Conservation (phyloP, 2,113 vertebrate species). For the Illadopsis cleaveri region DNA sequence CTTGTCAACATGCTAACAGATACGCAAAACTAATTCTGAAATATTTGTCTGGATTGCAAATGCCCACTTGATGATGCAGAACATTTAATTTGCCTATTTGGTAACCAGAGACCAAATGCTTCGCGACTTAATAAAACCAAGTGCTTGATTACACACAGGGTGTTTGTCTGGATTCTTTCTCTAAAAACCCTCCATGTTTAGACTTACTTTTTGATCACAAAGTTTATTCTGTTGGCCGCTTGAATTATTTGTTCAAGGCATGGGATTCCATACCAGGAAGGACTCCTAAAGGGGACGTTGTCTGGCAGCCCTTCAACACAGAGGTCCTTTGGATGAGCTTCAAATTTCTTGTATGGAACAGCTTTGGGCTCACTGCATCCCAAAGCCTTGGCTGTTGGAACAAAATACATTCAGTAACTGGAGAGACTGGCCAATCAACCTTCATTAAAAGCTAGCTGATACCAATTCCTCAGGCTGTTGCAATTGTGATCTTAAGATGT, state of each 20-base stretch:
- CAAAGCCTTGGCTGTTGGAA: slow-evolving; percentile 73
- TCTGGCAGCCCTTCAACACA: slow-evolving; percentile 80
- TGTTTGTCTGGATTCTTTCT: neutral
- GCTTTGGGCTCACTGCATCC: slow-evolving; percentile 75
- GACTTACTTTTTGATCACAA: slow-evolving; percentile 80
- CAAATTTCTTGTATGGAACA: slow-evolving; percentile 82
- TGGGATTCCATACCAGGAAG: slow-evolving; percentile 82
- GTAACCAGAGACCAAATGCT: neutral
- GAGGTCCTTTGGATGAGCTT: slow-evolving; percentile 76
- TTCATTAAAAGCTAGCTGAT: neutral
- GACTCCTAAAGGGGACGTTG: slow-evolving; percentile 79
- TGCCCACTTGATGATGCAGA: neutral
- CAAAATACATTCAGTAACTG: neutral
- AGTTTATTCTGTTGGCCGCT: slow-evolving; percentile 74
- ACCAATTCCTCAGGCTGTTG: neutral
- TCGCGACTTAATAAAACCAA: neutral
- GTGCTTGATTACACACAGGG: neutral
- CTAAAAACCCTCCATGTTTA: neutral
- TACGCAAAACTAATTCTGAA: neutral
- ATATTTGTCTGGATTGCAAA: neutral
- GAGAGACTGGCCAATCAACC: neutral
- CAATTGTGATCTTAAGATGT: neutral
- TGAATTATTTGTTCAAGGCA: slow-evolving; percentile 80
- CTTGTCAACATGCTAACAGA: neutral
- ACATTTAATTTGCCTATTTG: neutral